Base-by-base conservation (phyloP, 2,113 vertebrate genomes). In the Chloropsis hardwickii region DNA sequence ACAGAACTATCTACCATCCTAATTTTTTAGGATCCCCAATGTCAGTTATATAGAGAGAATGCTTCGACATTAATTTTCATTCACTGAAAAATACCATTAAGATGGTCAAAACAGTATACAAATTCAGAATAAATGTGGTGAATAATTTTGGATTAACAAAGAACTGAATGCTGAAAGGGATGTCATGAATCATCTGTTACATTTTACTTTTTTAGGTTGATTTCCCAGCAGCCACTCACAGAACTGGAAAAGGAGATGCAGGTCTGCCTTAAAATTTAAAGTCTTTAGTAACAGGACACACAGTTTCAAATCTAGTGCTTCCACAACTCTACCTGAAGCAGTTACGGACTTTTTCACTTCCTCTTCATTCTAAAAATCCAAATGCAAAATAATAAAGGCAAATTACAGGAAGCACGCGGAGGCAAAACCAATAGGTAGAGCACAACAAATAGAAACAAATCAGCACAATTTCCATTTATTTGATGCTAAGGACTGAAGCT, bases 391-490 rank as follows among this genome's bases (percentile, higher is more conserved):
- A 51, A 42, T 24, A 76, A 14, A 40, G n/a, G 14, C 8, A 82
- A 85, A 65, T 71, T 58, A 48, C 39, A 74, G n/a, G n/a, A 92
- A 84, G 33, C 0, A 1, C 0, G 0, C 40, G 19, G 10, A 79
- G 9, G 6, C 14, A 72, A 62, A 71, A 56, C 13, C 45, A 77
- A 50, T 15, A n/a, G 5, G 13, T 57, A 89, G 16, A 69, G 7
- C 28, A 74, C 12, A 65, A 72, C 17, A 72, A 35, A 17, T 14
- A 91, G 40, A 85, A 24, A n/a, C 9, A 35, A 35, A 66, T 14
- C 15, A 48, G 25, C 27, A 71, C 2, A 1, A 31, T 60, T 76
- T 57, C n/a, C 9, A 25, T 28, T 71, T 44, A 12, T 44, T 31
- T 11, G 14, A 56, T 71, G 58, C 27, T n/a, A 48, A 47, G 47